phyloP scores from a whole-genome alignment of 2,888 invertebrate genomes.

The Beris chalybata region DNA sequence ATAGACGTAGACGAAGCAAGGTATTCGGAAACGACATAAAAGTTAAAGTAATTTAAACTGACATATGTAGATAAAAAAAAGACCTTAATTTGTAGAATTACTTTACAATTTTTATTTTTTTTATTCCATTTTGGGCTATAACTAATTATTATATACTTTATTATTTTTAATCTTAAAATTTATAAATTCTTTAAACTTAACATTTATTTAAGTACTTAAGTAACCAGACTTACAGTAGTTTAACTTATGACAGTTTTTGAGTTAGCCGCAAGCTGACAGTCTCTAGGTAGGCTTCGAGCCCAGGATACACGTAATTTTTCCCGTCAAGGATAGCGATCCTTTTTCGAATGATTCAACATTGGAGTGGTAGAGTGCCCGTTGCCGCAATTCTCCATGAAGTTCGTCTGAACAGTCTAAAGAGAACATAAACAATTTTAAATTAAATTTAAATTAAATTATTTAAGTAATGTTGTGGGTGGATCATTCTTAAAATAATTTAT shows the following conservation, averaged over 20 bases:
- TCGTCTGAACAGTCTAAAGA: constrained; percentile 44
- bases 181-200: too few relatives aligned
- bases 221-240: background rate
- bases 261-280: constrained; percentile 35
- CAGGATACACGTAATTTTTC: constrained; percentile 40
- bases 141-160: too few relatives aligned
- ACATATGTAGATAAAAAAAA: too few relatives aligned
- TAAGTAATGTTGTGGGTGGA: background rate
- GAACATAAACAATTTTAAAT: constrained; percentile 1
- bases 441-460: background rate
- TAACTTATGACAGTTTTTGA: constrained; percentile 31
- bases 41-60: too few relatives aligned
- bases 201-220: background rate
- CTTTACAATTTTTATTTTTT: too few relatives aligned
- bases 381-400: constrained; percentile 43
- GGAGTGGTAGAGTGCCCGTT: constrained; percentile 40
- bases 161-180: too few relatives aligned
- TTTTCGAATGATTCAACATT: constrained; percentile 36
- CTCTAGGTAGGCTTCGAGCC: constrained; percentile 37
- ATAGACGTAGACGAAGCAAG: too few relatives aligned
- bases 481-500: too few relatives aligned
- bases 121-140: too few relatives aligned
- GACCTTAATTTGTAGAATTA: background rate
- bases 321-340: constrained; percentile 38
- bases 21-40: too few relatives aligned